A percentile compares a stretch with the other conserved stretches of the same genome.
These are phyloP conservation scores for Stramonita haemastoma DNA, from an alignment of 2,888 invertebrate genomes.

Conservation along the genomic window DNA sequence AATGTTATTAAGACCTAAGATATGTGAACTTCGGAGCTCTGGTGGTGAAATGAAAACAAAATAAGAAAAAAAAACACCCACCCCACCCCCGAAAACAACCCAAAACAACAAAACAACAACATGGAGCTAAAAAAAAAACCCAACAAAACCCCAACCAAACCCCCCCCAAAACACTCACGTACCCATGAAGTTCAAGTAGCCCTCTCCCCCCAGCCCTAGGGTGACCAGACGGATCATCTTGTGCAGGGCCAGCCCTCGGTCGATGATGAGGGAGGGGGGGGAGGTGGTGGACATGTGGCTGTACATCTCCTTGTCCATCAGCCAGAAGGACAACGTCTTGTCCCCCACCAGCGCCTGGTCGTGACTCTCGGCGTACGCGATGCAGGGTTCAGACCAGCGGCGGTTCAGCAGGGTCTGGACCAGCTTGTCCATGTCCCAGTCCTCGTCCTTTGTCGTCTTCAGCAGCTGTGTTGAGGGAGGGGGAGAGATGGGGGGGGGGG, in stretches of 20 bases:
- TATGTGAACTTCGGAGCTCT: too few relatives aligned
- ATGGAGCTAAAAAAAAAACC: too few relatives aligned
- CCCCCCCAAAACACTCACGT: slow-evolving; percentile 58
- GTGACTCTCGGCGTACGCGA: slow-evolving; percentile 98
- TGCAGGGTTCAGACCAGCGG: slow-evolving; percentile 96
- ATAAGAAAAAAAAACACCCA: too few relatives aligned
- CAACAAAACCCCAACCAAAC: background rate
- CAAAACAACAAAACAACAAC: too few relatives aligned
- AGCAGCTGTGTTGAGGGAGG: too few relatives aligned
- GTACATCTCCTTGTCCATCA: slow-evolving; percentile 99
- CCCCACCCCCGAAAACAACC: too few relatives aligned
- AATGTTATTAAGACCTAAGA: too few relatives aligned
- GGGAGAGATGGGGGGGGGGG: too few relatives aligned
- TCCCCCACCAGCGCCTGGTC: slow-evolving; percentile 92
- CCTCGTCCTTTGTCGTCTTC: slow-evolving; percentile 86
- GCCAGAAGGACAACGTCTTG: slow-evolving; percentile 99
- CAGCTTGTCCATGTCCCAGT: slow-evolving; percentile 95
- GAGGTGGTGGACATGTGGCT: slow-evolving; percentile 90
- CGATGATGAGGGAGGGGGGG: slow-evolving; percentile 82
- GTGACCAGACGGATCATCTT: slow-evolving; percentile 97
- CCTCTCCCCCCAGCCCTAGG: slow-evolving; percentile 96
- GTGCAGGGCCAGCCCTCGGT: slow-evolving; percentile 96
- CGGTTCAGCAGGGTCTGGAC: slow-evolving; percentile 95
- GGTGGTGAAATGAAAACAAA: too few relatives aligned
- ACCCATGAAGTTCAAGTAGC: slow-evolving; percentile 98